A percentile compares a stretch with the other conserved stretches of the same genome.
These are phyloP conservation scores for Catostylus mosaicus DNA, from an alignment of 30 jellyfish, hydroid and myxozoan genomes.

Conservation along the genomic window DNA sequence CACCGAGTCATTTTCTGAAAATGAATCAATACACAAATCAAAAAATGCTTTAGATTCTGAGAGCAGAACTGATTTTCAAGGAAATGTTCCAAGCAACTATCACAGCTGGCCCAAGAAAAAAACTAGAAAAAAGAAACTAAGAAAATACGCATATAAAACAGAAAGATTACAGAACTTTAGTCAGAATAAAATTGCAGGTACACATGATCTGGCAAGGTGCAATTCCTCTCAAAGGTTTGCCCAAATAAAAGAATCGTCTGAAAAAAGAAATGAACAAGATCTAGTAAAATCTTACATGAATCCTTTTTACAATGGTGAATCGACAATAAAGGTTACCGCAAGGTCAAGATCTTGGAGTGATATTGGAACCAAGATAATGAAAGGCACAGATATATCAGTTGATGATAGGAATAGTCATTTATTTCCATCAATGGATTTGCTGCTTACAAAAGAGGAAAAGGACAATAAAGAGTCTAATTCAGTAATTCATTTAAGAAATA, in stretches of 20 bases:
- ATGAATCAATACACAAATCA: not conserved
- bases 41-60: not conserved
- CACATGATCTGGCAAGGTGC: too few relatives aligned
- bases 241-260: too few relatives aligned
- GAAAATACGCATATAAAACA: not conserved
- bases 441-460: not conserved
- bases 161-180: not conserved
- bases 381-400: not conserved
- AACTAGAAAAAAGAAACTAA: not conserved
- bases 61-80: not conserved
- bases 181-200: not conserved
- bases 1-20: conserved; percentile 10
- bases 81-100: not conserved
- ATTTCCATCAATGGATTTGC: too few relatives aligned
- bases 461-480: not conserved
- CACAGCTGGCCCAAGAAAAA: conserved; percentile 46
- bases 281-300: too few relatives aligned
- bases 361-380: not conserved
- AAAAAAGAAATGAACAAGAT: too few relatives aligned
- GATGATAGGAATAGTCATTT: not conserved
- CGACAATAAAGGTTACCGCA: not conserved
- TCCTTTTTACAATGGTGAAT: conserved; percentile 4
- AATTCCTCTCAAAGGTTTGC: too few relatives aligned
- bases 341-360: not conserved
- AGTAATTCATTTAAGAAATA: not conserved